Percentiles rank a stretch among this genome's conserved stretches.
phyloP scores from a whole-genome alignment of 2,888 invertebrate genomes.

The Dichetophora obliterata region DNA sequence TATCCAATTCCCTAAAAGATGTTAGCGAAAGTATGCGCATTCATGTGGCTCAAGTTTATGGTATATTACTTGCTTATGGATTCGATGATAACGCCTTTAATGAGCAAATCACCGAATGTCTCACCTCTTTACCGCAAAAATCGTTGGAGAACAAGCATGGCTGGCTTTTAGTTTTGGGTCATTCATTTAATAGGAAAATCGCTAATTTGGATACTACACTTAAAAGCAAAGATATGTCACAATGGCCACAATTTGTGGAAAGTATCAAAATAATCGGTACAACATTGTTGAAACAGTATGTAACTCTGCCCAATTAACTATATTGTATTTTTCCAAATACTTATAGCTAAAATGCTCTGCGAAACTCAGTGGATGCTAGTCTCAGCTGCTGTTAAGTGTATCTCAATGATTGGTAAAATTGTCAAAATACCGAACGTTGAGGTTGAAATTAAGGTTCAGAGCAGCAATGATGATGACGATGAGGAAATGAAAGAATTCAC shows the following conservation, averaged over 20 bases:
- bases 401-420: conserved; percentile 80
- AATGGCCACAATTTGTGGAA: conserved; percentile 75
- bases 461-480: conserved; percentile 52
- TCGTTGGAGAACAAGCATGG: conserved; percentile 80
- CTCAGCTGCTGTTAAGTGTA: conserved; percentile 78
- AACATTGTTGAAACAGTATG: neutral
- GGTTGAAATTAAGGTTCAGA: conserved; percentile 61
- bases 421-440: conserved; percentile 76
- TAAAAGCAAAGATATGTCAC: conserved; percentile 58
- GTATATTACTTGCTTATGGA: conserved; percentile 77
- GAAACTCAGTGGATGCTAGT: conserved; percentile 76
- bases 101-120: conserved; percentile 66
- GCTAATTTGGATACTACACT: conserved; percentile 69
- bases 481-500: conserved; percentile 51
- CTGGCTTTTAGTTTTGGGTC: conserved; percentile 79
- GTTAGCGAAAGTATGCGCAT: conserved; percentile 84
- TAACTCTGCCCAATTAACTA: neutral
- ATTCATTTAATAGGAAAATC: conserved; percentile 79
- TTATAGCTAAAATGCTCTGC: conserved; percentile 76
- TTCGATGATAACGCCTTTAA: conserved; percentile 71
- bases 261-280: conserved; percentile 75
- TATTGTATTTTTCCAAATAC: neutral
- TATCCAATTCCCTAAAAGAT: conserved; percentile 73
- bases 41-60: conserved; percentile 81
- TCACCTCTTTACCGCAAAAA: conserved; percentile 60